phyloP scores from a whole-genome alignment of 2,113 vertebrate species.

The Oxyura jamaicensis region DNA sequence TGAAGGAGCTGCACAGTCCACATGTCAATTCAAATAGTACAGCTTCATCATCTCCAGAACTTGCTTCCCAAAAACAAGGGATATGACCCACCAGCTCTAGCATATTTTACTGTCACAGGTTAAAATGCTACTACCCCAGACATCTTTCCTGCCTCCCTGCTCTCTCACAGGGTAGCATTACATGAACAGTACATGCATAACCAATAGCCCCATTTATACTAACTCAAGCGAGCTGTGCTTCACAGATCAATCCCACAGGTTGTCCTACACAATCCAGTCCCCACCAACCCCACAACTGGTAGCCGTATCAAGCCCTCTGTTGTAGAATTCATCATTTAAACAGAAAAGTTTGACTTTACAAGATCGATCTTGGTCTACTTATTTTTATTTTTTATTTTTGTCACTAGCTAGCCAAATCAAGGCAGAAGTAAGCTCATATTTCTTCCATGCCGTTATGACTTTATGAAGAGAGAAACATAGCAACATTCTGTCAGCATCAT shows the following conservation, averaged over 20 bases:
- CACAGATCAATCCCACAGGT: not conserved
- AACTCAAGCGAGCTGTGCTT: not conserved
- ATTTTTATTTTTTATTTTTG: not conserved
- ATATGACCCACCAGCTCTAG: not conserved
- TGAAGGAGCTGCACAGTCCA: not conserved
- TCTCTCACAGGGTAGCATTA: not conserved
- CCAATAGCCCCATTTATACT: not conserved
- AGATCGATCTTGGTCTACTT: not conserved
- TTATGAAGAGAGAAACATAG: not conserved
- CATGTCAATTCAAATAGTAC: not conserved
- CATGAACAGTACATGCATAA: not conserved
- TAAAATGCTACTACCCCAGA: not conserved
- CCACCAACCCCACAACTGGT: too few species aligned
- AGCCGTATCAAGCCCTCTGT: not conserved
- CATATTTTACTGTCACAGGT: not conserved
- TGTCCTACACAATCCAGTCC: not conserved
- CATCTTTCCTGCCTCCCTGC: not conserved
- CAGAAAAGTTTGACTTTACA: not conserved
- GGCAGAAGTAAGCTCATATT: not conserved
- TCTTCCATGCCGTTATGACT: not conserved
- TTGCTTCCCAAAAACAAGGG: not conserved
- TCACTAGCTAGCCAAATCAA: not conserved
- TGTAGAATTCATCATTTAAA: accelerated
- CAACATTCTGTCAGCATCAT: not conserved
- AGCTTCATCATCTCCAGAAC: not conserved